Conservation (phyloP, 2,888 invertebrate genomes). For the Hirtodrosophila cameraria region DNA sequence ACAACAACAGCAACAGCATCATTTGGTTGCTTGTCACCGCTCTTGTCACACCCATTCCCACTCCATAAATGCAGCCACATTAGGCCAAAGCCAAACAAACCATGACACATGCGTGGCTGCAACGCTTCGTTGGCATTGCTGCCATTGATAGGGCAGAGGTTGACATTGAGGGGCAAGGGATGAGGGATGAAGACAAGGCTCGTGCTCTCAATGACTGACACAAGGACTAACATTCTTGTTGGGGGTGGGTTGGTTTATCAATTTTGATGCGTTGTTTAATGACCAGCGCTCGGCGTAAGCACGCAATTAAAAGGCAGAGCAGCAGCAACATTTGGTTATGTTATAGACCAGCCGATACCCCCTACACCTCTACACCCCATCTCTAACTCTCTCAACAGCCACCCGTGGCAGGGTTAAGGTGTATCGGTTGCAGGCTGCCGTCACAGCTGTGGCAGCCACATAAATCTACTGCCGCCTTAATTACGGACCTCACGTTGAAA, state of each 20-base stretch:
- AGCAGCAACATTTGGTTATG: slow-evolving; percentile 57
- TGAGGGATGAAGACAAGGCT: too few relatives aligned
- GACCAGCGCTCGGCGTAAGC: slow-evolving; percentile 59
- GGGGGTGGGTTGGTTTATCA: slow-evolving; percentile 55
- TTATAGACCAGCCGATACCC: slow-evolving; percentile 42
- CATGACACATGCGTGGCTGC: slow-evolving; percentile 52
- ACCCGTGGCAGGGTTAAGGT: slow-evolving; percentile 1
- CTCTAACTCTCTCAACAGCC: too few relatives aligned
- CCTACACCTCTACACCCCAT: too few relatives aligned
- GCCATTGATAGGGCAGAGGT: background rate
- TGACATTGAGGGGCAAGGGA: background rate
- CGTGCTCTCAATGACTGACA: too few relatives aligned
- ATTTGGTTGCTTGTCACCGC: slow-evolving; percentile 33
- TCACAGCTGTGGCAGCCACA: slow-evolving; percentile 50
- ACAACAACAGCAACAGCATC: slow-evolving; percentile 14
- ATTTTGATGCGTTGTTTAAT: slow-evolving; percentile 70
- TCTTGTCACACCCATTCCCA: slow-evolving; percentile 41
- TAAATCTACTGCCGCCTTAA: slow-evolving; percentile 64
- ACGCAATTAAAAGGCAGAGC: slow-evolving; percentile 66
- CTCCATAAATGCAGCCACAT: slow-evolving; percentile 50
- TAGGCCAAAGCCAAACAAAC: slow-evolving; percentile 33
- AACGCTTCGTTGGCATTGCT: slow-evolving; percentile 42
- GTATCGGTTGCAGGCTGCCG: background rate
- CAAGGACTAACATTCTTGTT: background rate
- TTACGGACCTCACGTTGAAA: slow-evolving; percentile 69